A percentile compares a stretch with the other conserved stretches of the same genome.
Conservation (phyloP, 2,888 invertebrate species). For the Amblyjoppa fuscipennis region DNA sequence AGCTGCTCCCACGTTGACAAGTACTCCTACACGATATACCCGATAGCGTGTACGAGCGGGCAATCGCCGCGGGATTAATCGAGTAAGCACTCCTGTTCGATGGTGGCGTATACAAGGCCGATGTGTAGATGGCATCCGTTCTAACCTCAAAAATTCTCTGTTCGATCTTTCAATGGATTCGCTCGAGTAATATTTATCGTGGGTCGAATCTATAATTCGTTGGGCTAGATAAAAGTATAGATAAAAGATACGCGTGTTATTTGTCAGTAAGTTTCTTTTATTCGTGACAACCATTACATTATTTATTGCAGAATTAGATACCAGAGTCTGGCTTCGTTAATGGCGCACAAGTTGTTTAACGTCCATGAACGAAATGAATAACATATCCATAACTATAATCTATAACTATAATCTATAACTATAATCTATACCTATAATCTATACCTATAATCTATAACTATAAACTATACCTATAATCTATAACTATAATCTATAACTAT, state of each 20-base stretch:
- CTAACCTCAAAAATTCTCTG: not conserved
- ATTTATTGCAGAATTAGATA: too few relatives aligned
- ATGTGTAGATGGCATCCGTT: not conserved
- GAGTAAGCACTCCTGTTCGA: slow-evolving; percentile 36
- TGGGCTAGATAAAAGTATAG: too few relatives aligned
- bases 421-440: not conserved
- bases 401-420: too few relatives aligned
- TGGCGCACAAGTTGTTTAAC: too few relatives aligned
- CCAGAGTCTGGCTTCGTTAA: too few relatives aligned
- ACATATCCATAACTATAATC: too few relatives aligned
- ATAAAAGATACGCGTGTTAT: not conserved
- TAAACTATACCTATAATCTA: not conserved
- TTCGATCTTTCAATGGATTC: not conserved
- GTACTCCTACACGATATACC: slow-evolving; percentile 62
- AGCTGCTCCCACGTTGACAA: slow-evolving; percentile 62
- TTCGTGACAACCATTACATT: too few relatives aligned
- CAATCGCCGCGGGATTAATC: slow-evolving; percentile 44
- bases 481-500: too few relatives aligned
- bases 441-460: too few relatives aligned
- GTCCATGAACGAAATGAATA: too few relatives aligned
- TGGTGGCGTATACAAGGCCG: not conserved
- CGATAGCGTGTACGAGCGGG: slow-evolving; percentile 31
- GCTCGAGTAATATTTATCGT: not conserved
- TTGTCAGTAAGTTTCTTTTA: not conserved
- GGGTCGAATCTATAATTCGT: not conserved